Evolutionary conservation across 2,888 invertebrate species (phyloP), one percentile per base, ranked within the genome.

Genomic region (Scaptomyza reducta): DNA sequence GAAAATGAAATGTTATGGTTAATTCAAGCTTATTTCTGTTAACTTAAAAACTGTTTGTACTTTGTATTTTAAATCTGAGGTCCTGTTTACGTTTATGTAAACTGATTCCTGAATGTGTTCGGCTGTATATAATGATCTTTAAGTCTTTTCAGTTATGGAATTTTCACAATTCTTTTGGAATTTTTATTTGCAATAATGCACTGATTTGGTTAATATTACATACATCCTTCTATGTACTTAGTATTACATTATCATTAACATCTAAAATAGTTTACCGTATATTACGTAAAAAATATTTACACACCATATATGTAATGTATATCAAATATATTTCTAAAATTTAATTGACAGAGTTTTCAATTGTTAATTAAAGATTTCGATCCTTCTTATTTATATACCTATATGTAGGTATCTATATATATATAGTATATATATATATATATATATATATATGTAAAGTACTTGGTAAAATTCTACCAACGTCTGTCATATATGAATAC

Each of bases 41-140:
- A 69, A 47, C 64, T 72, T 86, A 70, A 54, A 65, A 71, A 67
- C 72, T 62, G 63, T 82, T 87, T 84, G 87, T 87, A 82, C 82
- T 87, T 55, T 73, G 61, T 50, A 82, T 80, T 65, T 74, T 50
- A 83, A 76, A 70, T 74, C 63, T 86, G 87, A 86, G 87, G 78
- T 75, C 44, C 73, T 67, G 60, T 65, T 58, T 62, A 70, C 75
- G 51, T 41, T 56, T 22, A 42, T 49, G 58, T 70, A 60, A 74
- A 70, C 58, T 64, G 66, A 67, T 49, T 78, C 76, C 76, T 75
- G 79, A 77, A 75, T 66, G 29, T 56, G 38, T 61, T 77, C 13
- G 57, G 44, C 44, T 46, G 69, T 61, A 58, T 67, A 35, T 45
- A 47, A 42, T 58, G 63, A 33, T 69, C 38, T 47, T 62, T 50